Evolutionary conservation across 2,113 vertebrate species (phyloP).

Genomic region (Poeciliopsis occidentalis): DNA sequence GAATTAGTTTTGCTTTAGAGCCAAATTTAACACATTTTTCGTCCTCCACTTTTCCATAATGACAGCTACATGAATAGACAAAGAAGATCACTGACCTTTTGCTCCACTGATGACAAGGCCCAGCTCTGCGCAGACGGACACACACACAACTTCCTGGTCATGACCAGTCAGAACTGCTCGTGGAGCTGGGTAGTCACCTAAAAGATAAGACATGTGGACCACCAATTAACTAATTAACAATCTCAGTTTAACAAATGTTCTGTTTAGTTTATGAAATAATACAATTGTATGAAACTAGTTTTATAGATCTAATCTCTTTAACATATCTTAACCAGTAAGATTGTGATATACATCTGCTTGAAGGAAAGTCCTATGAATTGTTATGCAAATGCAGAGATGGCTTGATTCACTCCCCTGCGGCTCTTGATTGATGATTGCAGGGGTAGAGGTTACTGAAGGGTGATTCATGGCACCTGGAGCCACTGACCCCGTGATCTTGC

Average conservation of each 20-base stretch:
- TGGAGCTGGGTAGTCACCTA: constrained; percentile 96
- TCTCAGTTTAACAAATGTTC: not conserved
- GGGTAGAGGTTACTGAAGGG: constrained; percentile 85
- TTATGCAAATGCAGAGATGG: constrained; percentile 75
- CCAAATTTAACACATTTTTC: not conserved
- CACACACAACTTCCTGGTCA: constrained; percentile 96
- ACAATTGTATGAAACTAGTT: not conserved
- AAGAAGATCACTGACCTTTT: constrained; percentile 86
- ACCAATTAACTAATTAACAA: not conserved
- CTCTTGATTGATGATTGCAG: constrained; percentile 85
- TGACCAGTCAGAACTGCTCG: constrained; percentile 96
- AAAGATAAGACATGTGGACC: constrained; percentile 17
- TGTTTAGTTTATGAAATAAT: not conserved
- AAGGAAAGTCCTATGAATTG: constrained; percentile 54
- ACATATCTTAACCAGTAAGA: constrained; percentile 15
- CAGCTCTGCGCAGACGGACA: constrained; percentile 96
- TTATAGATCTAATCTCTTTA: not conserved
- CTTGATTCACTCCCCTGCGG: constrained; percentile 80
- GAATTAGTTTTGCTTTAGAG: not conserved
- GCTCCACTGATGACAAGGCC: constrained; percentile 98
- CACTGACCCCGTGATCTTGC: constrained; percentile 18
- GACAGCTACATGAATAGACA: not conserved
- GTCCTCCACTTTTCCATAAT: not conserved
- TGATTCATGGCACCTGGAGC: constrained; percentile 72
- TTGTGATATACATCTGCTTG: constrained; percentile 55